Base-by-base conservation (phyloP, 2,113 vertebrate genomes). In the Carassius gibelio region DNA sequence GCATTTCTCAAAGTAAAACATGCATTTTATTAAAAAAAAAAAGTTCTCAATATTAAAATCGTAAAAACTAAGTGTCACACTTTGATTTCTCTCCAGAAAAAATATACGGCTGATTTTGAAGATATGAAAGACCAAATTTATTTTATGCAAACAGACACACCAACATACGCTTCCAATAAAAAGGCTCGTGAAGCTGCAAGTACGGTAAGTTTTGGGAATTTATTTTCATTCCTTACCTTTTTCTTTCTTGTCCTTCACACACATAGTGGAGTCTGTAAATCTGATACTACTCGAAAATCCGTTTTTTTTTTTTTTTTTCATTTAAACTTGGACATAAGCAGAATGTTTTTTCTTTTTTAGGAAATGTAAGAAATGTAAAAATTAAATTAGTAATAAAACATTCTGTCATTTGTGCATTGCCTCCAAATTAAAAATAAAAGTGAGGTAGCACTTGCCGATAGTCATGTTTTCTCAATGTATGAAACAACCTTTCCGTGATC, bases 71-170 rank as follows among this genome's bases (percentile, higher is more conserved):
- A 78, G 15, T 69, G 21, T 85, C 38, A 34, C 13, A 8, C 19
- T 59, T 62, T 42, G 21, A 78, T 74, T 87, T 21, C 75, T 52
- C 48, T 34, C 57, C n/a, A 99, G 98, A 97, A 93, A 84, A 97
- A 95, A 92, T 99, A 99, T 90, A 96, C 96, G 42, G 95, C 97
- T 93, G 91, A 93, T 3, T 96, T 93, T 88, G 97, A 99, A 90
- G 93, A 92, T 13, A 84, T 86, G 0, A 99, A 99, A 96, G 98
- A 99, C 95, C 96, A 96, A 94, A 97, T 99, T 91, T 96, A 97
- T 93, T 99, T 97, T 90, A 98, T 99, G 97, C 96, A 99, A 92
- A 99, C 98, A 0, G 96, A 98, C 52, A 99, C 98, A 5, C 98
- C 98, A 1, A 96, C 97, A 21, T 99, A 99, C 23, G 91, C 93